phyloP scores from a whole-genome alignment of 2,888 invertebrate genomes.

The Dynastes maya region DNA sequence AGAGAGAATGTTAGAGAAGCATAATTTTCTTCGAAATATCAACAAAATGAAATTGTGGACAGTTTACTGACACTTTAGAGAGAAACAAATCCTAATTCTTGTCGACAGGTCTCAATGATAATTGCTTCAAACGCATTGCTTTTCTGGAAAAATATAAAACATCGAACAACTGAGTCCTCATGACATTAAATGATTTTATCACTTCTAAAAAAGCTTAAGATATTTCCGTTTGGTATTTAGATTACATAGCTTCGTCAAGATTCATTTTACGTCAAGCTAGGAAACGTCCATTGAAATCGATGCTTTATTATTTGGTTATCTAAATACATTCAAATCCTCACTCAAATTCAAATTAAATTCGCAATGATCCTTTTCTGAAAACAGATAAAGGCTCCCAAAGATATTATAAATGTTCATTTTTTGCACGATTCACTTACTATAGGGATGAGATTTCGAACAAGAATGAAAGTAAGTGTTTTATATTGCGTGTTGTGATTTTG shows the following conservation, averaged over 20 bases:
- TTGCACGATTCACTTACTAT: no score
- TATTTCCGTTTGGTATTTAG: slow-evolving; percentile 4
- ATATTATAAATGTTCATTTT: background rate
- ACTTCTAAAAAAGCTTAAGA: background rate
- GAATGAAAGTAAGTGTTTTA: background rate
- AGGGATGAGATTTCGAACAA: background rate
- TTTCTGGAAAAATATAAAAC: background rate
- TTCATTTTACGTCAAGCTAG: background rate
- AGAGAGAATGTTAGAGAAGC: no score
- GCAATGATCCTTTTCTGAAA: slow-evolving; percentile 2
- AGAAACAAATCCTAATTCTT: no score
- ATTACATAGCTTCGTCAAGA: slow-evolving; percentile 2
- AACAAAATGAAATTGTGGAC: no score
- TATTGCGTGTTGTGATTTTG: background rate
- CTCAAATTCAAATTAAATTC: background rate
- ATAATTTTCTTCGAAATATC: no score
- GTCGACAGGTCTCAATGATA: no score
- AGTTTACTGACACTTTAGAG: no score
- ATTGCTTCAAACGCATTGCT: no score
- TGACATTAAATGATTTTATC: background rate
- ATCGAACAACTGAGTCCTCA: background rate
- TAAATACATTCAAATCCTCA: background rate
- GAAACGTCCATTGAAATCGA: background rate
- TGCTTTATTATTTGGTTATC: background rate
- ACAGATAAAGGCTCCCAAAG: background rate